Conservation (phyloP, 2,113 vertebrate genomes). For the Seriola quinqueradiata region DNA sequence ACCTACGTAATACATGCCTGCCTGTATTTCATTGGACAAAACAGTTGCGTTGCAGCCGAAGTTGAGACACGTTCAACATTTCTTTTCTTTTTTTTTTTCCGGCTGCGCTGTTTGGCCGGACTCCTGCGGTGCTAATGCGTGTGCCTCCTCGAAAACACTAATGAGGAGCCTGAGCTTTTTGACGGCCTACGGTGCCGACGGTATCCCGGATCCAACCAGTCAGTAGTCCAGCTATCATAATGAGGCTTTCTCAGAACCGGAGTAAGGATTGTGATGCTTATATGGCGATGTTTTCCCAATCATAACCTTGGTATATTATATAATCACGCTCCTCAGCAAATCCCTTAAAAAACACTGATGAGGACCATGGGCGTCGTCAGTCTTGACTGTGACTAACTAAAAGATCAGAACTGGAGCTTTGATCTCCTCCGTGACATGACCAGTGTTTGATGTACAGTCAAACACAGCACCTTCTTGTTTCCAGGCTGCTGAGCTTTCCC, state of each 20-base stretch:
- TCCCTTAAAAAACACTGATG: conserved; percentile 19
- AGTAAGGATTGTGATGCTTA: conserved; percentile 2
- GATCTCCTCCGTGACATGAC: conserved; percentile 47
- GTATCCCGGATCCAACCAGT: conserved; percentile 3
- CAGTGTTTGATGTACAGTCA: conserved; percentile 50
- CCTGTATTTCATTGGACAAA: background rate
- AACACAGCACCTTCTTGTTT: conserved; percentile 48
- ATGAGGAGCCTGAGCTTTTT: background rate
- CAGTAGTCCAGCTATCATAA: conserved; percentile 1
- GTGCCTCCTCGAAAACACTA: conserved; percentile 21
- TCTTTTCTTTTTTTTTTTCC: no score
- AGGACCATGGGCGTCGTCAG: background rate
- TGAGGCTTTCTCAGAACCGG: conserved; percentile 21
- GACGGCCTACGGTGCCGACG: conserved; percentile 18
- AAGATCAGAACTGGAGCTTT: conserved; percentile 44
- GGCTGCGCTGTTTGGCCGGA: conserved; percentile 2
- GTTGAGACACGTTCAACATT: background rate
- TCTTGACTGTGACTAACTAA: conserved; percentile 34
- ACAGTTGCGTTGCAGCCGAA: background rate
- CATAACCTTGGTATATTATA: background rate
- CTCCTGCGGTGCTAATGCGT: conserved; percentile 13
- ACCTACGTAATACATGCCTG: background rate
- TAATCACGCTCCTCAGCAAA: conserved; percentile 13
- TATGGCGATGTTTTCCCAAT: background rate
- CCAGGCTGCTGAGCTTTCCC: conserved; percentile 31